These are phyloP conservation scores for Acromyrmex echinatior DNA, from an alignment of 1,140 invertebrate species.

Conservation along the genomic window DNA sequence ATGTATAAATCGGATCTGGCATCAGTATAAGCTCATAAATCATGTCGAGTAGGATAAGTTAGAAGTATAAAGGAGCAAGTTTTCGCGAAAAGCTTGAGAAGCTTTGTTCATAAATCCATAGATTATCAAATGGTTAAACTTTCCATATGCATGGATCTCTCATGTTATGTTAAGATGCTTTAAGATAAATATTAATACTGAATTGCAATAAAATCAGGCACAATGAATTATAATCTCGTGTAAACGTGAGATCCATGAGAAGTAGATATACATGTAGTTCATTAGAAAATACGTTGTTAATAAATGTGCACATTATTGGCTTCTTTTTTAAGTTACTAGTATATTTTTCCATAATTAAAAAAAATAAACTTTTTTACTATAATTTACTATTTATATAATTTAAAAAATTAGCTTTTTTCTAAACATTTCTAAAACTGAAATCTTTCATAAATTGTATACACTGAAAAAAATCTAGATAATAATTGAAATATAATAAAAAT, in stretches of 20 bases:
- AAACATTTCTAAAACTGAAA: background rate
- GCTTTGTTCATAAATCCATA: slow-evolving; percentile 40
- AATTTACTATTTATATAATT: too few species aligned
- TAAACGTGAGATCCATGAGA: background rate
- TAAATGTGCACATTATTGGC: background rate
- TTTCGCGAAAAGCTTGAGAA: slow-evolving; percentile 24
- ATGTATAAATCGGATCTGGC: slow-evolving; percentile 35
- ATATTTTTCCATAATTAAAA: background rate
- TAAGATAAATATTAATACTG: background rate
- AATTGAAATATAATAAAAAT: background rate
- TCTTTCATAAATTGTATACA: background rate
- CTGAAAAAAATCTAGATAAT: background rate
- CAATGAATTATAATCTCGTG: background rate
- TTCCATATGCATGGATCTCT: background rate
- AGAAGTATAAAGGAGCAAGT: slow-evolving; percentile 21
- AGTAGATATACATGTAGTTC: background rate
- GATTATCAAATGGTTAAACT: slow-evolving; percentile 46
- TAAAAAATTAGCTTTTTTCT: too few species aligned
- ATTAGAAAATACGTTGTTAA: background rate
- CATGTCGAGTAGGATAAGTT: slow-evolving; percentile 34
- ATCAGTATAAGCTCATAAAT: slow-evolving; percentile 49
- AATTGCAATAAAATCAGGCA: background rate
- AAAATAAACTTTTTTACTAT: background rate
- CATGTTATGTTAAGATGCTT: background rate
- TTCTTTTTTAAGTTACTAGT: background rate